Conservation (phyloP, 2,888 invertebrate genomes). For the Epicampocera succincta region DNA sequence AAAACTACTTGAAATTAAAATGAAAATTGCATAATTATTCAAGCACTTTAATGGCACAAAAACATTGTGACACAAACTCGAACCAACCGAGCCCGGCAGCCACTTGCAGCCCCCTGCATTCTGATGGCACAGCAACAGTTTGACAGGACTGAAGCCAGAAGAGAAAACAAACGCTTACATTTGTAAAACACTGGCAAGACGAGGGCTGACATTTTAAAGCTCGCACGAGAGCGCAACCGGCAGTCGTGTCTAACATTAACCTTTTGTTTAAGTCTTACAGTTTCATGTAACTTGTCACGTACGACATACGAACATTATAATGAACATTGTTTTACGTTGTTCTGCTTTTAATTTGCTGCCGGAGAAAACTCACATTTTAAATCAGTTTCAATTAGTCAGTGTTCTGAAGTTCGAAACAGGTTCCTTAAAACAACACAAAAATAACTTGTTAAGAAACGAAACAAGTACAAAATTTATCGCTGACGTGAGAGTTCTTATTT, state of each 20-base stretch:
- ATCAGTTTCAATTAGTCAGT: neutral
- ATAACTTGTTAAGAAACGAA: neutral
- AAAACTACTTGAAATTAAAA: slow-evolving; percentile 64
- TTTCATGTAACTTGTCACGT: neutral
- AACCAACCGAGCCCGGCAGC: neutral
- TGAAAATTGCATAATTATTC: slow-evolving; percentile 68
- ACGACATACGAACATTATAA: too few relatives aligned
- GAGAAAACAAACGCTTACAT: slow-evolving; percentile 26
- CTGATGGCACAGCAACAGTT: neutral
- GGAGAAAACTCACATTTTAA: neutral
- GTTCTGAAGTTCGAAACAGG: neutral
- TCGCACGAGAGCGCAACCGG: too few relatives aligned
- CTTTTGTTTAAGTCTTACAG: neutral
- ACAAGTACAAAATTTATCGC: too few relatives aligned
- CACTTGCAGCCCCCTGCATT: neutral
- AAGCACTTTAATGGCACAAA: slow-evolving; percentile 50
- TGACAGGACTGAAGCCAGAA: neutral
- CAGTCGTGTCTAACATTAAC: neutral
- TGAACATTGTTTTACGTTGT: neutral
- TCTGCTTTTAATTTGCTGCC: neutral
- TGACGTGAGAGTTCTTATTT: too few relatives aligned
- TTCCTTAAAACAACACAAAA: neutral
- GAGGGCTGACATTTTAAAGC: slow-evolving; percentile 39
- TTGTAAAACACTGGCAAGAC: slow-evolving; percentile 18
- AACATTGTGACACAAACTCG: neutral